These are phyloP conservation scores for Drosophila aff. DNA, from an alignment of 1,140 invertebrate species.

Conservation along the genomic window DNA sequence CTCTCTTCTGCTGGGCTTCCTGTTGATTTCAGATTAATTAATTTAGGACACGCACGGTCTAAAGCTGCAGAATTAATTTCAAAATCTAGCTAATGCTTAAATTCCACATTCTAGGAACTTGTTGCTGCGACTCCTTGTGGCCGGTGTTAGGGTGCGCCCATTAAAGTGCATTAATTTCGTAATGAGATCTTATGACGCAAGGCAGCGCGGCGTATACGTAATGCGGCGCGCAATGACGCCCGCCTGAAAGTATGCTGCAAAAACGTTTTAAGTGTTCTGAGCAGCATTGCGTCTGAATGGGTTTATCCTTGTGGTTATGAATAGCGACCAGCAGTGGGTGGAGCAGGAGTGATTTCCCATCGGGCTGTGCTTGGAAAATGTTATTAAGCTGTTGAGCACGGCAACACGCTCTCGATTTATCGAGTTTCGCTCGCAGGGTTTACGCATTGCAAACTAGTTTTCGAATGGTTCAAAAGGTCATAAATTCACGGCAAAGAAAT, in stretches of 20 bases:
- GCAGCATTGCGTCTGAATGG: conserved; percentile 19
- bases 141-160: conserved; percentile 29
- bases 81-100: conserved; percentile 37
- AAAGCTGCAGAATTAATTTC: conserved; percentile 40
- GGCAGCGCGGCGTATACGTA: conserved; percentile 30
- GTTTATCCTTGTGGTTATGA: conserved; percentile 52
- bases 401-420: conserved; percentile 32
- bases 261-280: conserved; percentile 24
- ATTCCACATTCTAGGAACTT: conserved; percentile 36
- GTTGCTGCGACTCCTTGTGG: conserved; percentile 34
- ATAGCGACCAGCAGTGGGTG: conserved; percentile 8
- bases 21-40: conserved; percentile 59
- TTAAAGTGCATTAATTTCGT: conserved; percentile 65
- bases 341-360: not conserved
- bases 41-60: conserved; percentile 61
- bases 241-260: conserved; percentile 55
- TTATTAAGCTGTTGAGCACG: conserved; percentile 41
- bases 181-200: conserved; percentile 68
- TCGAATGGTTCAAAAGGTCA: conserved; percentile 5
- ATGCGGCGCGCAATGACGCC: conserved; percentile 20
- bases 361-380: conserved; percentile 23
- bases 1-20: conserved; percentile 9
- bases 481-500: not conserved
- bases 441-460: conserved; percentile 27
- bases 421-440: conserved; percentile 7